These are phyloP conservation scores for Pachyuromys duprasi DNA, from an alignment of 2,797 vertebrate genomes.

Conservation along the genomic window DNA sequence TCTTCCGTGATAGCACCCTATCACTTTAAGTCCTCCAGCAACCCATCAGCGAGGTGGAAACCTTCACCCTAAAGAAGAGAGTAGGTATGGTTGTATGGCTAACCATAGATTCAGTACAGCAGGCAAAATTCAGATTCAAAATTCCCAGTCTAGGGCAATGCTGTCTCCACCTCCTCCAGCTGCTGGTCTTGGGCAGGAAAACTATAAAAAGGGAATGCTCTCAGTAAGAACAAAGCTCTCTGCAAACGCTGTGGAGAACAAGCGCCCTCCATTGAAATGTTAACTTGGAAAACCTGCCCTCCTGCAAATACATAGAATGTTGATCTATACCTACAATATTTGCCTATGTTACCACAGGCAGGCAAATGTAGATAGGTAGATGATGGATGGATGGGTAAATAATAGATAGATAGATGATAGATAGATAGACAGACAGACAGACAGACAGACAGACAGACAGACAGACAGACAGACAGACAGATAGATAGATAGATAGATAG, in stretches of 20 bases:
- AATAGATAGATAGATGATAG: neutral
- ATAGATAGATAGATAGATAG: neutral
- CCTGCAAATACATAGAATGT: neutral
- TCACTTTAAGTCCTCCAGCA: neutral
- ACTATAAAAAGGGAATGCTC: neutral
- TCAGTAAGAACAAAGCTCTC: neutral
- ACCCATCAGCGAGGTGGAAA: neutral
- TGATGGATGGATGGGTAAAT: neutral
- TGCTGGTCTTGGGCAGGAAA: neutral
- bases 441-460: neutral
- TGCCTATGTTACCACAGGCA: neutral
- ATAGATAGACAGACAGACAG: neutral
- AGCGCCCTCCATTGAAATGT: conserved; percentile 2
- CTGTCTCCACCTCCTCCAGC: neutral
- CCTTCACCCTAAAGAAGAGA: neutral
- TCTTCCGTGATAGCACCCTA: neutral
- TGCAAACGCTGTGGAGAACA: conserved; percentile 23
- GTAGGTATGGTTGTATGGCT: neutral
- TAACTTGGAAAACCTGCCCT: conserved; percentile 37
- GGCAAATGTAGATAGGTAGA: neutral
- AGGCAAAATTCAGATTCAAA: neutral
- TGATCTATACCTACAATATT: neutral
- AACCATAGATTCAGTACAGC: neutral
- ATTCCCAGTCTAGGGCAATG: neutral
- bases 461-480: neutral